These are phyloP conservation scores for Drosophila rellima DNA, from an alignment of 2,888 invertebrate species.

Conservation along the genomic window DNA sequence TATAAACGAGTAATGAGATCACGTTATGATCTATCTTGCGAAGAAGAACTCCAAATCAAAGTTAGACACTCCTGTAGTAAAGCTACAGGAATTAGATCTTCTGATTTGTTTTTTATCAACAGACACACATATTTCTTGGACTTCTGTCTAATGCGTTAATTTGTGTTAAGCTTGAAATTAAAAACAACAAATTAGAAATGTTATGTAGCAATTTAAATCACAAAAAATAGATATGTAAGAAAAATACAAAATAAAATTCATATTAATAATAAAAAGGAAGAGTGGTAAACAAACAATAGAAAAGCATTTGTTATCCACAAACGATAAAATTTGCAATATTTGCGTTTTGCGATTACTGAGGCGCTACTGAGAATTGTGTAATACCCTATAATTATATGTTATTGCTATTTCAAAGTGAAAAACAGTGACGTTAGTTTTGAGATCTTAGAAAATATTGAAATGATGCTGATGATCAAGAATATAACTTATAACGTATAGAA, in stretches of 20 bases:
- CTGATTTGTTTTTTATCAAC: not conserved
- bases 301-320: not conserved
- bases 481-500: not conserved
- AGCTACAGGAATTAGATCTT: not conserved
- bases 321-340: too few relatives aligned
- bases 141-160: not conserved
- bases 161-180: not conserved
- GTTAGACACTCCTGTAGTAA: too few relatives aligned
- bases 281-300: not conserved
- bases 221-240: not conserved
- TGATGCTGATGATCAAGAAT: not conserved
- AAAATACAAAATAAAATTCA: not conserved
- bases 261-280: not conserved
- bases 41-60: not conserved
- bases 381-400: not conserved
- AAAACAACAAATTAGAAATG: not conserved
- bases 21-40: not conserved
- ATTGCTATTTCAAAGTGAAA: not conserved
- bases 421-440: not conserved
- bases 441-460: not conserved
- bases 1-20: not conserved
- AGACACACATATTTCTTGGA: slow-evolving; percentile 5
- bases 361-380: not conserved
- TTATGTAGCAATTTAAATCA: not conserved
- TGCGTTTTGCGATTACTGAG: too few relatives aligned